Evolutionary conservation across 2,797 vertebrate genomes (phyloP), one percentile per base, ranked within the genome.

Genomic region (Gouania willdenowi): DNA sequence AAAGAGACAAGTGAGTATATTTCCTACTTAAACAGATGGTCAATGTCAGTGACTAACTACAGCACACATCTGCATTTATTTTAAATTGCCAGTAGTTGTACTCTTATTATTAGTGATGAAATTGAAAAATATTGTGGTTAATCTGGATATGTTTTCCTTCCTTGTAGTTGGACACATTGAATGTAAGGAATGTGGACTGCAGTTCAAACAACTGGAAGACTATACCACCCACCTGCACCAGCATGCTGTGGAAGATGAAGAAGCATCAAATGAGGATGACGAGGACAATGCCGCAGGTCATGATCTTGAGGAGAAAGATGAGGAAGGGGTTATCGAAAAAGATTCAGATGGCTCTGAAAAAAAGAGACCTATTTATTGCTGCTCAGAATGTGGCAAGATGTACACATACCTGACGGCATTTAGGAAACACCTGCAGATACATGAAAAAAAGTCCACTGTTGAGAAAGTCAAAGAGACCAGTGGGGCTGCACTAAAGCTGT

Each of bases 341-440:
- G n/a, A n/a, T n/a, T n/a, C 20, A 19, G 20, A 4, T 4, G 20
- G 19, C 19, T 20, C 19, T n/a, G n/a, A n/a, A n/a, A n/a, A n/a
- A n/a, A n/a, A n/a, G n/a, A n/a, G n/a, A n/a, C n/a, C n/a, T 6
- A 24, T 19, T 10, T 72, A 79, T 7, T 1, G n/a, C n/a, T 88
- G 86, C 40, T n/a, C 2, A 0, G 5, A 68, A 18, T 89, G 87
- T 37, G 84, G 81, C 3, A 89, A 88, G 43, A 19, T 41, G 8
- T 89, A 87, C 16, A 47, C 24, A 0, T 87, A 82, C 29, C 19
- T 61, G 3, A 33, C 60, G 20, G 74, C 84, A 1, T 87, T 77
- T 38, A 27, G 6, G 31, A 89, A 87, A 46, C 87, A 87, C 48
- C 55, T 38, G 26, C 50, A 8, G 26, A 5, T 40, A 12, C 81